phyloP scores from a whole-genome alignment of 2,888 invertebrate genomes.

The Geophilus truncorum region DNA sequence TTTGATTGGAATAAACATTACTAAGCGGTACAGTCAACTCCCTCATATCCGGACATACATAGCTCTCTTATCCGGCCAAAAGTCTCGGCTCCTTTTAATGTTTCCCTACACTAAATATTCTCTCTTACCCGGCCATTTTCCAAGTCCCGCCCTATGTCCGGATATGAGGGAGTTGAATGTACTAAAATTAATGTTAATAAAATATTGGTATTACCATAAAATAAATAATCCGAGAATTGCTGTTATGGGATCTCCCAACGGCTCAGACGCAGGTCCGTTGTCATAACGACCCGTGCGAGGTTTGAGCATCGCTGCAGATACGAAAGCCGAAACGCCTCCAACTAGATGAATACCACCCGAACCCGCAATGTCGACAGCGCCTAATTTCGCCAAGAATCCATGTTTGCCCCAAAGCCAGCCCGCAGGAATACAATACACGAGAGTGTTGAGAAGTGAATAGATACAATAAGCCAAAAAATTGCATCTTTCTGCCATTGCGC shows the following conservation, averaged over 20 bases:
- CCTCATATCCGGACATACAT: background rate
- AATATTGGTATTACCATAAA: slow-evolving; percentile 59
- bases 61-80: too few relatives aligned
- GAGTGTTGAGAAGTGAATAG: slow-evolving; percentile 81
- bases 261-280: slow-evolving; percentile 66
- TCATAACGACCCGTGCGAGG: slow-evolving; percentile 74
- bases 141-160: too few relatives aligned
- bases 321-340: slow-evolving; percentile 70
- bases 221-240: slow-evolving; percentile 88
- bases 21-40: background rate
- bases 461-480: slow-evolving; percentile 86
- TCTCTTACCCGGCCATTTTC: too few relatives aligned
- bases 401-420: slow-evolving; percentile 90
- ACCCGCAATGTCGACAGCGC: slow-evolving; percentile 88
- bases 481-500: slow-evolving; percentile 92
- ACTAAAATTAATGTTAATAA: background rate
- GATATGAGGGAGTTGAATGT: too few relatives aligned
- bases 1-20: too few relatives aligned
- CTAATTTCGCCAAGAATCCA: slow-evolving; percentile 75
- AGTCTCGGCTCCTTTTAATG: too few relatives aligned
- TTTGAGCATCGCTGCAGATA: slow-evolving; percentile 83
- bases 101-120: too few relatives aligned
- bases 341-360: slow-evolving; percentile 83
- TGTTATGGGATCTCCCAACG: slow-evolving; percentile 81
- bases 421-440: slow-evolving; percentile 86